Evolutionary conservation across 2,113 vertebrate species (phyloP).

Genomic region (Percina caprodes): DNA sequence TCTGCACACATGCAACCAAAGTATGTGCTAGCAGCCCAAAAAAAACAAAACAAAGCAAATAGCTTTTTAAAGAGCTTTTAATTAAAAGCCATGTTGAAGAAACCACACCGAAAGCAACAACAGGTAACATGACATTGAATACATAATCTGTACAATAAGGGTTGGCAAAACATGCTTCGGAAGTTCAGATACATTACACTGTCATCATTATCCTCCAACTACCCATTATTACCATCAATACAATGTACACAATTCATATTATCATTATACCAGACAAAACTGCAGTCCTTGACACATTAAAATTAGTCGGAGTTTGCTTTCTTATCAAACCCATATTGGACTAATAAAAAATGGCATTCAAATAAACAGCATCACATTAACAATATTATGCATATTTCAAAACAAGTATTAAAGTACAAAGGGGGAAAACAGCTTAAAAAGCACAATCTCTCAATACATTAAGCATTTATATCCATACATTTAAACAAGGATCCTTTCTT

Average conservation of each 20-base stretch:
- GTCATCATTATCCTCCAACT: slow-evolving; percentile 60
- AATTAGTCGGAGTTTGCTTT: slow-evolving; percentile 53
- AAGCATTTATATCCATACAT: slow-evolving; percentile 53
- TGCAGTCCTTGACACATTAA: slow-evolving; percentile 66
- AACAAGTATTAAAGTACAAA: slow-evolving; percentile 69
- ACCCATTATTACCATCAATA: slow-evolving; percentile 66
- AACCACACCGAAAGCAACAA: slow-evolving; percentile 82
- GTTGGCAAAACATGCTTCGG: slow-evolving; percentile 84
- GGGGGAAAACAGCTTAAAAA: slow-evolving; percentile 54
- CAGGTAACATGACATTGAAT: slow-evolving; percentile 79
- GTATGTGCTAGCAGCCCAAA: background rate
- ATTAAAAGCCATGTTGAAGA: slow-evolving; percentile 83
- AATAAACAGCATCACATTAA: slow-evolving; percentile 75
- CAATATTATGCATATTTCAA: slow-evolving; percentile 75
- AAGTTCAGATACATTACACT: slow-evolving; percentile 83
- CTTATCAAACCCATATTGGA: slow-evolving; percentile 72
- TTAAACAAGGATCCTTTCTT: slow-evolving; percentile 64
- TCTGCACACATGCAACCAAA: background rate
- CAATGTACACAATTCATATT: slow-evolving; percentile 77
- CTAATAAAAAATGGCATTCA: slow-evolving; percentile 73
- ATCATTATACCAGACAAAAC: slow-evolving; percentile 68
- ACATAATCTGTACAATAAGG: slow-evolving; percentile 84
- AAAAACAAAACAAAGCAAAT: background rate
- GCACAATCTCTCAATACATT: slow-evolving; percentile 52
- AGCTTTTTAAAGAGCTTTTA: slow-evolving; percentile 77